A percentile compares a stretch with the other conserved stretches of the same genome.
Conservation (phyloP, 2,797 vertebrate species). For the Dicrostonyx torquatus region DNA sequence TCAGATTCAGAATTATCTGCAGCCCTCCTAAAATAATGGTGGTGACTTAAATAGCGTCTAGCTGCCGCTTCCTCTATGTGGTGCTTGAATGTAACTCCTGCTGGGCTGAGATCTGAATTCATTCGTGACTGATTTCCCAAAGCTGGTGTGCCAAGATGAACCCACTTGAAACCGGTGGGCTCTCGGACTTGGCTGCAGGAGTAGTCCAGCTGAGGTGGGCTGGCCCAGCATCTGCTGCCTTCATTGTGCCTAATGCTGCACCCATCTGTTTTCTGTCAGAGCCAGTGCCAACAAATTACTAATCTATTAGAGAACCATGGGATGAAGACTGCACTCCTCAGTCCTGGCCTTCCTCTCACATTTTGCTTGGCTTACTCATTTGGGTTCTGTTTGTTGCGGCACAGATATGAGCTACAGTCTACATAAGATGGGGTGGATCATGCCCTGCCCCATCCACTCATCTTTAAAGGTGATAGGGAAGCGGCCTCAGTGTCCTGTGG, state of each 20-base stretch:
- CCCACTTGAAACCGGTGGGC: constrained; percentile 87
- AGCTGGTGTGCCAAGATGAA: constrained; percentile 83
- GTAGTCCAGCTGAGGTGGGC: constrained; percentile 89
- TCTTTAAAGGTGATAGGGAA: neutral
- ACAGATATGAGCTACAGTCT: constrained; percentile 63
- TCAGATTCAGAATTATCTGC: neutral
- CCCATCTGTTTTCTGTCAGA: constrained; percentile 94
- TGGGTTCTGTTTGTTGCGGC: constrained; percentile 54
- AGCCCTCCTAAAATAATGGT: neutral
- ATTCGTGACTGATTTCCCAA: constrained; percentile 74
- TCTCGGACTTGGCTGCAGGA: constrained; percentile 85
- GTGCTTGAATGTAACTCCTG: constrained; percentile 70
- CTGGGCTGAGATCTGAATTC: constrained; percentile 79
- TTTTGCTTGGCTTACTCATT: constrained; percentile 86
- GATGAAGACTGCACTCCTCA: constrained; percentile 88
- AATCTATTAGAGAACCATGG: constrained; percentile 92
- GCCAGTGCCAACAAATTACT: constrained; percentile 91
- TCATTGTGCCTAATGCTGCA: constrained; percentile 93
- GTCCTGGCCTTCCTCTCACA: constrained; percentile 88
- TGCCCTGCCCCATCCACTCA: constrained; percentile 54
- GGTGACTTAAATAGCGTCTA: neutral
- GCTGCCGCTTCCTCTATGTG: neutral
- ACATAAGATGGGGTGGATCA: constrained; percentile 12
- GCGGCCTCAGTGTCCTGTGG: neutral
- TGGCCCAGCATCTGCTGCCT: constrained; percentile 93